Base-by-base conservation (phyloP, 2,888 invertebrate species). In the Apamea crenata region DNA sequence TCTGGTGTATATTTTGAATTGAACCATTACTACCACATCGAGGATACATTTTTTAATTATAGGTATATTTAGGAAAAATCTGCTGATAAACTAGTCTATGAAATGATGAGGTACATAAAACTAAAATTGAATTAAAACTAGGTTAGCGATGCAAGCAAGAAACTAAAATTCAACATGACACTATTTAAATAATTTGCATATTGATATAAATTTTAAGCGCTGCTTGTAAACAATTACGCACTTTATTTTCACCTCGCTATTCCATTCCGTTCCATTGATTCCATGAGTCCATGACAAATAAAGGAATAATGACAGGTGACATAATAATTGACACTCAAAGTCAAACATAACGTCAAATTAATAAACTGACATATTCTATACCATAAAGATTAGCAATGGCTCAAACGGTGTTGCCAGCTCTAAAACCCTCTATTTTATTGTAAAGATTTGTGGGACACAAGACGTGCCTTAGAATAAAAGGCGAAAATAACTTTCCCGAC, bases 21-120 rank as follows among this genome's bases (percentile, higher is more conserved):
- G 98, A 98, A 74, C 98, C 98, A 86, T 98, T 98, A 92, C 98
- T 98, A 90, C 98, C 98, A 93, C 98, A 98, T 70, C 98, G 97
- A 50, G 98, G 97, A 93, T 98, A 98, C 91, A 97, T 97, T 83
- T 79, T 83, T 5, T 7, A 40, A 53, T n/a, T 66, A 18, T 59
- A n/a, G 63, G 16, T 56, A 21, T 65, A 44, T 61, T 21, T 29
- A 67, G 7, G 18, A 32, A 70, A 63, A 67, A 40, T 61, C 53
- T 72, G 87, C 71, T 78, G 74, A 47, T 63, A 78, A 40, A 72
- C 29, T 74, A 83, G 68, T 67, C 63, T 50, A 83, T 50, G 50
- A 61, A 78, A 67, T 65, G 63, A 32, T 80, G 50, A 50, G n/a
- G 63, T 67, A 25, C 29, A 7, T 66, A 63, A 7, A 21, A 18